phyloP scores from a whole-genome alignment of 2,888 invertebrate species.

The Lithodes maja region DNA sequence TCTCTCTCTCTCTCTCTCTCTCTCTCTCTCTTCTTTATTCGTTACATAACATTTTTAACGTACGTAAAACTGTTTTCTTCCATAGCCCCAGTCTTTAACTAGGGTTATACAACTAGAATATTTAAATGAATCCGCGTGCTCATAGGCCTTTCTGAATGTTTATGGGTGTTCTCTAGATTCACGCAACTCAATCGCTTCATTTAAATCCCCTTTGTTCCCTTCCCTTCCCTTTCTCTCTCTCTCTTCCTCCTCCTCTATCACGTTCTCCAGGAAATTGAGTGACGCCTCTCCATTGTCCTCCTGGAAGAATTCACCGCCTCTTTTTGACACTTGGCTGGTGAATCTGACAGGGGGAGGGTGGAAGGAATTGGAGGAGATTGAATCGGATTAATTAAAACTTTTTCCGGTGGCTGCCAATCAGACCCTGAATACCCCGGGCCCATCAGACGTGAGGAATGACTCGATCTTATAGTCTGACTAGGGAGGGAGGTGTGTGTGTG shows the following conservation, averaged over 20 bases:
- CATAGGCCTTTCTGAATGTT: too few species aligned
- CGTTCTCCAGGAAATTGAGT: neutral
- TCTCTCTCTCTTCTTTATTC: too few species aligned
- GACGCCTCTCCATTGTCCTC: neutral
- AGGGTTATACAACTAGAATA: too few species aligned
- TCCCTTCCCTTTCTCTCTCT: neutral
- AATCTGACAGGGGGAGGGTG: neutral
- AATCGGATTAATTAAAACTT: conserved; percentile 3
- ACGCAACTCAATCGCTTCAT: too few species aligned
- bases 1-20: neutral
- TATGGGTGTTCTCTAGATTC: too few species aligned
- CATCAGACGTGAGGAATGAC: neutral
- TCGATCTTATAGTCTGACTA: neutral
- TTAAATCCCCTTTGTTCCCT: too few species aligned
- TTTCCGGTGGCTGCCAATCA: neutral
- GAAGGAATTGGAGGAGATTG: neutral
- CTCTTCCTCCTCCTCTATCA: conserved; percentile 23
- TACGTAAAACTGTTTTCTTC: too few species aligned
- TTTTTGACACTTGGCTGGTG: neutral
- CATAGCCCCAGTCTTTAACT: too few species aligned
- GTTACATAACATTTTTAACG: too few species aligned
- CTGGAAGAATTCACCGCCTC: neutral
- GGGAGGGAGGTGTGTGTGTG: conserved; percentile 2
- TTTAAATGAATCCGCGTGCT: too few species aligned
- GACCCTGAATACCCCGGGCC: neutral